Evolutionary conservation across 35 echinoderm and acorn worm genomes (phyloP), one percentile per base, ranked within the genome.

Genomic region (Lytechinus pictus): DNA sequence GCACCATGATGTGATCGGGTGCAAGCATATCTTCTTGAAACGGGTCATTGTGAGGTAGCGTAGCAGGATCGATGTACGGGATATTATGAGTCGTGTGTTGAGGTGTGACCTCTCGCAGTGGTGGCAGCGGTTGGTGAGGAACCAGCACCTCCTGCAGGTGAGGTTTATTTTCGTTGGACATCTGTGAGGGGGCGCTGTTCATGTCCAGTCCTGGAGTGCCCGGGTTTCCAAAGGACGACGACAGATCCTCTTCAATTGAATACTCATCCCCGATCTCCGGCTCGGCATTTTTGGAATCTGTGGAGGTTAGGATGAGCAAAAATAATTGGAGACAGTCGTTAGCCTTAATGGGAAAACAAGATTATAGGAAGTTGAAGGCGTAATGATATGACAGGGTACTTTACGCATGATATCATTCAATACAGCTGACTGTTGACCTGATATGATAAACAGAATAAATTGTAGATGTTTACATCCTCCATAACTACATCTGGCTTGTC

Each of bases 241-340:
- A 93, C 4, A 55, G 55, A 28, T 54, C 92, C 27, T 57, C 92
- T 9, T 54, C 27, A 54, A 93, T 55, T 10, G 92, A 93, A 57
- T 93, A 93, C 52, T 93, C 92, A 93, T 54, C 55, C 12, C 4
- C 52, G 12, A 57, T 44, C 10, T 93, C 92, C 1, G 52, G 92
- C 9, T 6, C 57, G 92, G 92, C 55, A 93, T 93, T 27, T 57
- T 54, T 93, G 92, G 92, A 54, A 93, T 93, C 92, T 93, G 55
- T 10, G 27, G 92, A 93, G 92, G 9, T 24, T 13, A 93, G 5
- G 53, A 24, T 57, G 10, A 90, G 88, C 9, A 9, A 58, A 12
- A 27, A 54, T 51, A 90, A 90, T 28, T 90, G 88, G 88, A 90
- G 52, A 90, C 21, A 24, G 52, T 90, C 88, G 52, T 90, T 54